phyloP scores from a whole-genome alignment of 2,113 vertebrate genomes.

The Percopsis transmontana region DNA sequence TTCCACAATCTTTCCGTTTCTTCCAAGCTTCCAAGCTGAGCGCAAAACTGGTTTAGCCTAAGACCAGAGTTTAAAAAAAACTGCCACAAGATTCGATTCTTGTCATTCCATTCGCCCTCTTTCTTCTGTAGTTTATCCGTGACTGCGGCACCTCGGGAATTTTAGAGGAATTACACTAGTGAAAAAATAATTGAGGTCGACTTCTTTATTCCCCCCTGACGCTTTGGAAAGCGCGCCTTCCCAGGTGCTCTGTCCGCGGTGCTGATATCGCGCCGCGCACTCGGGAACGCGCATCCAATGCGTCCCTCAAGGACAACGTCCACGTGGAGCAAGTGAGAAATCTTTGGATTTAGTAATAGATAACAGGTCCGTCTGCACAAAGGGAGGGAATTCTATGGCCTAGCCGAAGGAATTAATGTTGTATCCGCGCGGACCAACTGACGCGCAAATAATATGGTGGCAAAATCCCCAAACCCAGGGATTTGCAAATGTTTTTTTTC shows the following conservation, averaged over 20 bases:
- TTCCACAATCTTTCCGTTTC: slow-evolving; percentile 22
- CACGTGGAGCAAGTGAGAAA: slow-evolving; percentile 5
- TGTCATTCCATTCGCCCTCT: slow-evolving; percentile 56
- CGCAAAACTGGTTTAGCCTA: slow-evolving; percentile 30
- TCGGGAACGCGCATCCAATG: not conserved
- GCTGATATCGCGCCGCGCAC: slow-evolving; percentile 24
- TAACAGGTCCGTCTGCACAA: not conserved
- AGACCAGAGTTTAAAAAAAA: slow-evolving; percentile 61
- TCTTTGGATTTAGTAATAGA: not conserved
- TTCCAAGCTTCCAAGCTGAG: slow-evolving; percentile 2
- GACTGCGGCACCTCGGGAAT: slow-evolving; percentile 52
- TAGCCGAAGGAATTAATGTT: too few relatives aligned
- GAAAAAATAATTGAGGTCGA: slow-evolving; percentile 70
- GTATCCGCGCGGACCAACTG: not conserved
- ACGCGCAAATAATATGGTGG: slow-evolving; percentile 52
- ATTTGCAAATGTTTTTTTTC: slow-evolving; percentile 48
- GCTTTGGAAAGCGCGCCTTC: slow-evolving; percentile 39
- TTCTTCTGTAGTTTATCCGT: slow-evolving; percentile 61
- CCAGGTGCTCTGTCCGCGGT: slow-evolving; percentile 18
- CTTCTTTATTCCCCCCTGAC: slow-evolving; percentile 27
- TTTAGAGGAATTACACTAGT: slow-evolving; percentile 65
- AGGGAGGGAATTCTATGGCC: too few relatives aligned
- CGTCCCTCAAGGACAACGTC: slow-evolving; percentile 2
- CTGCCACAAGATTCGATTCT: slow-evolving; percentile 46
- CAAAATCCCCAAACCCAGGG: slow-evolving; percentile 63